Conservation (phyloP, 2,113 vertebrate genomes). For the Brachypodius melanocephalos region DNA sequence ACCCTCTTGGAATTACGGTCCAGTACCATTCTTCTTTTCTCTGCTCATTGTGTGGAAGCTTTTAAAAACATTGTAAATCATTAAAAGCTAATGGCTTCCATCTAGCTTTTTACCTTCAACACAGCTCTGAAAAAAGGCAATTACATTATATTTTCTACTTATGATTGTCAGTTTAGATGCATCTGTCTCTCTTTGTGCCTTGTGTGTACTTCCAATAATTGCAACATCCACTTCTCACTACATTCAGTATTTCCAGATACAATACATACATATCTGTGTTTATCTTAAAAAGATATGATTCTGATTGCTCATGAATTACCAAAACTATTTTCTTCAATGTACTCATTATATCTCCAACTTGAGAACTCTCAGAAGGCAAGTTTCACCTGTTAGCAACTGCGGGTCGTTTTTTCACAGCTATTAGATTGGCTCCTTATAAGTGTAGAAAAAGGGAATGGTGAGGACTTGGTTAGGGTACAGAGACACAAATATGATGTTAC, state of each 20-base stretch:
- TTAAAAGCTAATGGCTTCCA: conserved; percentile 36
- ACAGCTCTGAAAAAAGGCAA: background rate
- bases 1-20: background rate
- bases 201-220: background rate
- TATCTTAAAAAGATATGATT: background rate
- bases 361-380: background rate
- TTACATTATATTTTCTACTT: conserved; percentile 6
- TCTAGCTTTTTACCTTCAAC: conserved; percentile 26
- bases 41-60: background rate
- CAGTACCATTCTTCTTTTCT: background rate
- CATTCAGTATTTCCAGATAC: background rate
- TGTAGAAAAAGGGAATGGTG: background rate
- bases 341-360: background rate
- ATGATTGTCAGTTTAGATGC: background rate
- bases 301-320: background rate
- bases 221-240: background rate
- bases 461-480: background rate
- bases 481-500: background rate
- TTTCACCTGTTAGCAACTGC: background rate
- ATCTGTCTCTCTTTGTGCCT: background rate
- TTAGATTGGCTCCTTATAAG: fast-evolving
- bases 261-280: background rate
- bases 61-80: conserved; percentile 40
- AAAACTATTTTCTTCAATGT: background rate
- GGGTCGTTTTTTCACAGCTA: background rate